These are phyloP conservation scores for Cynoglossus semilaevis DNA, from an alignment of 2,113 vertebrate genomes.

Conservation along the genomic window DNA sequence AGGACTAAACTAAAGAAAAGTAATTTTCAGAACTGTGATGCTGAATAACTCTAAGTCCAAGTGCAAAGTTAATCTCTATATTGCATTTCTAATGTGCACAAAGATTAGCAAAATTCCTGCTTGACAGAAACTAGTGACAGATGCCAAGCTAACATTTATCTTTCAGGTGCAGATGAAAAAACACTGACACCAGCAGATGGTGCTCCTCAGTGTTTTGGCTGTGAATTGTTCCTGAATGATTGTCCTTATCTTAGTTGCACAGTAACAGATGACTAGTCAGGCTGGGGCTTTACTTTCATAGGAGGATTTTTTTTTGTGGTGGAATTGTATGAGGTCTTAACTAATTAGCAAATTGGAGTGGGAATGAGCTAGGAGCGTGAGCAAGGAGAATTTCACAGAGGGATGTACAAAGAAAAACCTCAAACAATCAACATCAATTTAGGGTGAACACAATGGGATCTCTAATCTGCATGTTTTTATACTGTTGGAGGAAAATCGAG, in stretches of 20 bases:
- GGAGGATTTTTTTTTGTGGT: neutral
- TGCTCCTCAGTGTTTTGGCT: slow-evolving; percentile 7
- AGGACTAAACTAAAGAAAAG: neutral
- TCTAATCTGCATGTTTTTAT: too few relatives aligned
- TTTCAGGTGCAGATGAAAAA: slow-evolving; percentile 1
- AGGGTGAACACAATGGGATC: too few relatives aligned
- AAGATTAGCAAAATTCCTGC: slow-evolving; percentile 46
- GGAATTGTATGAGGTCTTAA: too few relatives aligned
- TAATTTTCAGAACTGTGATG: slow-evolving; percentile 2
- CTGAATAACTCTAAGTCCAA: slow-evolving; percentile 9
- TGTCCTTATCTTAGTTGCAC: slow-evolving; percentile 17
- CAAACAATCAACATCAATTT: too few relatives aligned
- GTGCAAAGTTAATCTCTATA: slow-evolving; percentile 29
- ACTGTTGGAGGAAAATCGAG: too few relatives aligned
- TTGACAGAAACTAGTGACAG: slow-evolving; percentile 16
- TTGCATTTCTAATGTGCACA: slow-evolving; percentile 48
- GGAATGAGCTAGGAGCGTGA: too few relatives aligned
- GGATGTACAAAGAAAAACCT: too few relatives aligned
- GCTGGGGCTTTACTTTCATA: neutral
- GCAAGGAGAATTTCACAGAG: too few relatives aligned
- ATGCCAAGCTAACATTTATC: slow-evolving; percentile 15
- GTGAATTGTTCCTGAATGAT: slow-evolving; percentile 23
- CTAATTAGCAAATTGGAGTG: too few relatives aligned
- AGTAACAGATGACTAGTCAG: neutral
- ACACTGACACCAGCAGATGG: slow-evolving; percentile 58